A percentile compares a stretch with the other conserved stretches of the same genome.
These are phyloP conservation scores for Tetraneura akinire DNA, from an alignment of 1,140 invertebrate species.

Conservation along the genomic window DNA sequence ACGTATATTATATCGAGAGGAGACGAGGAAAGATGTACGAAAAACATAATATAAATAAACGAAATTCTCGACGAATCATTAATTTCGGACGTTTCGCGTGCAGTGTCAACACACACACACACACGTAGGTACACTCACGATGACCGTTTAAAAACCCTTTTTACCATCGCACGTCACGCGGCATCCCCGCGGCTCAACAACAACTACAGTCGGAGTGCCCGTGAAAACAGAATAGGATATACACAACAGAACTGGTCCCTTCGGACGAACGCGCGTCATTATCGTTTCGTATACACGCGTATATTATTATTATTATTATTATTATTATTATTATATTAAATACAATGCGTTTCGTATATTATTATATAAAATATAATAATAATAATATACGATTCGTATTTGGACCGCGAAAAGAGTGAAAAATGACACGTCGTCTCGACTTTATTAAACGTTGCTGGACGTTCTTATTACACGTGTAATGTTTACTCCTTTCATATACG, in stretches of 20 bases:
- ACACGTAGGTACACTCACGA: constrained; percentile 31
- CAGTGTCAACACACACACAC: constrained; percentile 49
- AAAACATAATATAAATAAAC: background rate
- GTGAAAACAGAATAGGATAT: too few relatives aligned
- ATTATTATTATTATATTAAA: too few relatives aligned
- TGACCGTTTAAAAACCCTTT: constrained; percentile 33
- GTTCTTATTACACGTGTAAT: constrained; percentile 45
- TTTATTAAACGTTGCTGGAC: constrained; percentile 43
- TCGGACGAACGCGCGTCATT: background rate
- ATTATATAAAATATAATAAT: background rate
- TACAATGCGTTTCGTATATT: background rate
- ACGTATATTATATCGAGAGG: background rate
- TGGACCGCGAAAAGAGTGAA: background rate
- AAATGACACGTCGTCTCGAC: constrained; percentile 41
- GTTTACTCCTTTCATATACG: constrained; percentile 45
- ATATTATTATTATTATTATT: too few relatives aligned
- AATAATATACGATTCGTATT: background rate
- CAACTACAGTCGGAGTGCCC: too few relatives aligned
- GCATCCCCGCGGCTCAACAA: background rate
- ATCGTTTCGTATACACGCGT: background rate
- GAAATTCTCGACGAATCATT: constrained; percentile 39
- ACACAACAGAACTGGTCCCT: constrained; percentile 41
- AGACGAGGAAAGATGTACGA: background rate
- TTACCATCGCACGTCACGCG: background rate
- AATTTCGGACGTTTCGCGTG: constrained; percentile 27